Conservation (phyloP, 2,888 invertebrate genomes). For the Capitulum mitella region DNA sequence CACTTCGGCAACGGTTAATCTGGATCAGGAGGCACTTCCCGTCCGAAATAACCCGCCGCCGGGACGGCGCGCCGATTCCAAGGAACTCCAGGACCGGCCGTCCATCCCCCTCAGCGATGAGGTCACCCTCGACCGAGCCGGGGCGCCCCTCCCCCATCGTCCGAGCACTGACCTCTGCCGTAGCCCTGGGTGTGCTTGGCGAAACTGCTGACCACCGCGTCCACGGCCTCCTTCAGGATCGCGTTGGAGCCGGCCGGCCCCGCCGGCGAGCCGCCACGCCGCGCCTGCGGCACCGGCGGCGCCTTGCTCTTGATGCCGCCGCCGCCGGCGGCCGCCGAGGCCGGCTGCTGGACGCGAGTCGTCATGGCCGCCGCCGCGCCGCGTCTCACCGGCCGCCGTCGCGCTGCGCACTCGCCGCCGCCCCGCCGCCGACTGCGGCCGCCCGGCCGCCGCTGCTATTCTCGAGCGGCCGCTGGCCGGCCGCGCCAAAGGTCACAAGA, state of each 20-base stretch:
- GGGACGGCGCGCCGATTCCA: no score
- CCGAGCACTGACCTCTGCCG: conserved; percentile 54
- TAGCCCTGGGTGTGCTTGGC: conserved; percentile 64
- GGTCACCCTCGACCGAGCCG: no score
- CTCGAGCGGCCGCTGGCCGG: neutral
- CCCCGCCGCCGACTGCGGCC: neutral
- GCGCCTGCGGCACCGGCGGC: conserved; percentile 31
- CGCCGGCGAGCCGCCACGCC: neutral
- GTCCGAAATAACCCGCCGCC: no score
- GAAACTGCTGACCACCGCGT: conserved; percentile 64
- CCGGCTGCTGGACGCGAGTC: conserved; percentile 28
- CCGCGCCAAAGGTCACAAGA: conserved; percentile 13
- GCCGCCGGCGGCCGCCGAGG: conserved; percentile 26
- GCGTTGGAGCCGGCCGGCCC: conserved; percentile 38
- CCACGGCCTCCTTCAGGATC: conserved; percentile 59
- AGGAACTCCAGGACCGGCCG: no score
- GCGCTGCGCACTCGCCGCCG: neutral
- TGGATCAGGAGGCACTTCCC: no score
- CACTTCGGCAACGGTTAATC: no score
- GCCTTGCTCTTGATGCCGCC: conserved; percentile 25
- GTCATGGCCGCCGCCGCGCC: conserved; percentile 24
- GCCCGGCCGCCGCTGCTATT: neutral
- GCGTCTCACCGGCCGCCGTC: neutral
- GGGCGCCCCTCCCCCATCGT: no score
- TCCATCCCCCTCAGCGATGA: no score